Evolutionary conservation across 2,888 invertebrate genomes (phyloP).

Genomic region (Osedax fenrisi): DNA sequence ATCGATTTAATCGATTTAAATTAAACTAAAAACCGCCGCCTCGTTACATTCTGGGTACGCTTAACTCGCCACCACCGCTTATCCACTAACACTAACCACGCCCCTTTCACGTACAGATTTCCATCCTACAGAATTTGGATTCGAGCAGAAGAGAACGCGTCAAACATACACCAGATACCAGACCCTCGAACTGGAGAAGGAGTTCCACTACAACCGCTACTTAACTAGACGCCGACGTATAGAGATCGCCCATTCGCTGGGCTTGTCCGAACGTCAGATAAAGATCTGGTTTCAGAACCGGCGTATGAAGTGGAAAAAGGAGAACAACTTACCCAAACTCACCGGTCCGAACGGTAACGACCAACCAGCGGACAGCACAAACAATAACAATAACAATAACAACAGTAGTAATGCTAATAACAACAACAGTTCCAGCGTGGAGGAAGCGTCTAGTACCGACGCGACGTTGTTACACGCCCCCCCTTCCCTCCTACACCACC

Average conservation of each 20-base stretch:
- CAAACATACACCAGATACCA: constrained; percentile 95
- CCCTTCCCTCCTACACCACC: too few species aligned
- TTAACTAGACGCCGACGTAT: constrained; percentile 87
- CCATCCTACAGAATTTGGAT: constrained; percentile 30
- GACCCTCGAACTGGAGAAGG: constrained; percentile 84
- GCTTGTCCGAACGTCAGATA: constrained; percentile 83
- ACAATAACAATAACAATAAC: too few species aligned
- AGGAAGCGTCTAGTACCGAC: not conserved
- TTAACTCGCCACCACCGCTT: too few species aligned
- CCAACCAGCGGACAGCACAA: not conserved
- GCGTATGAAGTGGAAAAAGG: constrained; percentile 24
- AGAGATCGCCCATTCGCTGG: constrained; percentile 89
- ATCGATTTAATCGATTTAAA: too few species aligned
- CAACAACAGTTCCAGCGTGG: too few species aligned
- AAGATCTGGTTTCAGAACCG: constrained; percentile 27
- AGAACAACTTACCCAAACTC: constrained; percentile 28
- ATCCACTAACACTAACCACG: too few species aligned
- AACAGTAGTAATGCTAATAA: too few species aligned
- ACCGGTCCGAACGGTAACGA: constrained; percentile 30
- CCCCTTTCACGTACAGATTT: not conserved
- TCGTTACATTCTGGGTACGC: too few species aligned
- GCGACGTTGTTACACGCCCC: too few species aligned
- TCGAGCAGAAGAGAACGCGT: constrained; percentile 66
- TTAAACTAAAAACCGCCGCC: too few species aligned
- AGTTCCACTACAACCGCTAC: constrained; percentile 93